Evolutionary conservation across 2,113 vertebrate genomes (phyloP).

Genomic region (Pseudonaja textilis): DNA sequence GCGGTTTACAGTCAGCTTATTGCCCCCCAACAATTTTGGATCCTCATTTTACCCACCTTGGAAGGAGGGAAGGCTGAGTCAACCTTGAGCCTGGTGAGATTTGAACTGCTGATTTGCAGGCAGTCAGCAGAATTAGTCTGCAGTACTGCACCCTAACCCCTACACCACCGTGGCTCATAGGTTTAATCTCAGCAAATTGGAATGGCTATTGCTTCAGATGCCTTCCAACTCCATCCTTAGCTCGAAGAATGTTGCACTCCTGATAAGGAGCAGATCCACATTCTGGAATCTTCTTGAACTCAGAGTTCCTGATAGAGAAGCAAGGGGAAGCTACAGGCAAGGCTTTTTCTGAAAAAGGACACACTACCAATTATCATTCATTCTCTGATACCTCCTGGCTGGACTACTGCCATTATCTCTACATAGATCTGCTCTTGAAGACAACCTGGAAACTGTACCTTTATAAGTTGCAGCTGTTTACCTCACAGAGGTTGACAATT

Average conservation of each 20-base stretch:
- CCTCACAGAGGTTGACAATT: background rate
- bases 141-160: no score
- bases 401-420: background rate
- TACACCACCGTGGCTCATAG: background rate
- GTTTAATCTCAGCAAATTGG: background rate
- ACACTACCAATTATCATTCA: background rate
- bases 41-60: no score
- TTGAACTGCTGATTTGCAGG: no score
- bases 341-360: background rate
- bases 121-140: no score
- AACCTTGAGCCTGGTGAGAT: no score
- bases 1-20: no score
- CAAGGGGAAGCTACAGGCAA: background rate
- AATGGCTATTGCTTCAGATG: background rate
- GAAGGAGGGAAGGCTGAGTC: no score
- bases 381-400: background rate
- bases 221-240: background rate
- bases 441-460: background rate
- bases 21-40: no score
- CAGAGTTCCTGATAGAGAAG: background rate
- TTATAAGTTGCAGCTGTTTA: background rate
- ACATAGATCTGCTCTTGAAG: background rate
- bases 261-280: background rate
- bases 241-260: background rate
- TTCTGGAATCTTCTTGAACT: background rate